Percentiles rank a stretch among this genome's conserved stretches.
Evolutionary conservation across 2,888 invertebrate genomes (phyloP).

Genomic region (Sepioteuthis lessoniana): DNA sequence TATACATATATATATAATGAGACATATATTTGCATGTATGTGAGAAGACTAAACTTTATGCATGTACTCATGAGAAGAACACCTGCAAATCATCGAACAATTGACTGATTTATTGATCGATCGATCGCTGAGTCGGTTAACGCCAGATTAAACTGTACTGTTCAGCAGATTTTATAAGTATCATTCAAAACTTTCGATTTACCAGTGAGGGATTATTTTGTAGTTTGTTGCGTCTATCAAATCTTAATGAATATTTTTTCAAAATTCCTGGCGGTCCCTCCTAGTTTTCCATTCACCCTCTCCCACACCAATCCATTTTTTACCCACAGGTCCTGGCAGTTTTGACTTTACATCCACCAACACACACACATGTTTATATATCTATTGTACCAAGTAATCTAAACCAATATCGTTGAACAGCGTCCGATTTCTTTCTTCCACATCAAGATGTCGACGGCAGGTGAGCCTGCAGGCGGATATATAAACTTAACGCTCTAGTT

Average conservation of each 20-base stretch:
- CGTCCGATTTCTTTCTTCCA: not conserved
- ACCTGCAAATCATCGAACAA: not conserved
- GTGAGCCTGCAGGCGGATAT: not conserved
- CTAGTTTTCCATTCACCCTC: no score
- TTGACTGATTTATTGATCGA: not conserved
- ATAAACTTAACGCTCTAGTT: not conserved
- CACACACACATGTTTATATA: not conserved
- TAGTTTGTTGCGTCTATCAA: not conserved
- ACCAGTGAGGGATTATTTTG: not conserved
- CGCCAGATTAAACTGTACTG: not conserved
- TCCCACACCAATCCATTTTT: no score
- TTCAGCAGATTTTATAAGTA: not conserved
- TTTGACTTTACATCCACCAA: not conserved
- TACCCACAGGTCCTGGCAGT: no score
- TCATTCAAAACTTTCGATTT: not conserved
- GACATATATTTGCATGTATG: not conserved
- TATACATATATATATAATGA: not conserved
- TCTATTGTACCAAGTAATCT: not conserved
- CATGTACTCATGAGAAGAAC: not conserved
- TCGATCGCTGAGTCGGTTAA: not conserved
- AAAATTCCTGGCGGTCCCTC: no score
- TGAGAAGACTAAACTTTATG: not conserved
- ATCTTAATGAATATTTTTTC: no score
- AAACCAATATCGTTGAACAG: not conserved
- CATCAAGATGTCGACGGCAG: not conserved